Evolutionary conservation across 2,888 invertebrate species (phyloP), one percentile per base, ranked within the genome.

Genomic region (Erebia palarica): DNA sequence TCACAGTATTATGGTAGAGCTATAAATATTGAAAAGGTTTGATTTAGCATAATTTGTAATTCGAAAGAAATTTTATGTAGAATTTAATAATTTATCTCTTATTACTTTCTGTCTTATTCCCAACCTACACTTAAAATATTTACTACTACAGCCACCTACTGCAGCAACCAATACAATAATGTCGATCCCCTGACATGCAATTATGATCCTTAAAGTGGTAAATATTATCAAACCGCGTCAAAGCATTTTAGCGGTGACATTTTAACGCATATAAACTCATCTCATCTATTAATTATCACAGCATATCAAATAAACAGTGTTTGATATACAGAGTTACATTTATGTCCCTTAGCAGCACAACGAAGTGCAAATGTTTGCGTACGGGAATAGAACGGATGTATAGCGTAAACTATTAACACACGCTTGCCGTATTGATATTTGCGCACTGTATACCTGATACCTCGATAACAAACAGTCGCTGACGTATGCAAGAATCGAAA

Each of bases 361-460:
- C 70, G 59, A 77, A 77, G 77, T 80, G 79, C 80, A 78, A 83
- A 83, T 85, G 82, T 84, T 85, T 82, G 82, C 81, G 78, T 75
- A 82, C 82, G 77, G 82, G 82, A 85, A 84, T 82, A 82, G 86
- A 85, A 84, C 86, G 87, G 86, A 73, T 75, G 66, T 68, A 16
- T n/a, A 59, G 47, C 73, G 75, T 75, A 74, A 72, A 70, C 67
- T 81, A 74, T 44, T n/a, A 69, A 68, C 53, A 55, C 65, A 65
- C 53, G 77, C 75, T 75, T 76, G 77, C 67, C 73, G 77, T 78
- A 79, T 80, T 80, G 81, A 79, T 82, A 79, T 82, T 80, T 81
- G 80, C 76, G 77, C 74, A 71, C 71, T 64, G 70, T 60, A 57
- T 63, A 53, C 44, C 57, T 57, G 58, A 66, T 49, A 58, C 21